phyloP scores from a whole-genome alignment of 2,113 vertebrate species.

The Podarcis cretensis region DNA sequence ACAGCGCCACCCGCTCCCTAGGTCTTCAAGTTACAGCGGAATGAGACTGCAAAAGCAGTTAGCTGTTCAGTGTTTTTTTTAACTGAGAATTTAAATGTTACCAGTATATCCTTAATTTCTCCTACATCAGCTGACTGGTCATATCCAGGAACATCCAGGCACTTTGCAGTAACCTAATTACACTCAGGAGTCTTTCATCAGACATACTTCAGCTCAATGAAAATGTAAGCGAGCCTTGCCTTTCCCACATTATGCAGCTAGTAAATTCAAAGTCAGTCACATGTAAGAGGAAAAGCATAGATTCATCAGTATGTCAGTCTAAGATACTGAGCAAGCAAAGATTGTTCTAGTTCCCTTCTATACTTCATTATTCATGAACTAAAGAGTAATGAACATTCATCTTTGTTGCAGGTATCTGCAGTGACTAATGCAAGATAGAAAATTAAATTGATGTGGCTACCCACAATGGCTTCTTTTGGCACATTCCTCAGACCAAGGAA shows the following conservation, averaged over 20 bases:
- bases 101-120: slow-evolving; percentile 16
- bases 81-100: slow-evolving; percentile 41
- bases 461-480: slow-evolving; percentile 13
- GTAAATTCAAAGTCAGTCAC: slow-evolving; percentile 21
- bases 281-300: neutral
- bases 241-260: neutral
- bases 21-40: slow-evolving; percentile 27
- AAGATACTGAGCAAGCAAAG: slow-evolving; percentile 39
- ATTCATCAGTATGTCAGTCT: slow-evolving; percentile 9
- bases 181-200: slow-evolving; percentile 19
- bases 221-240: slow-evolving; percentile 1
- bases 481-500: slow-evolving; percentile 16
- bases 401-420: slow-evolving; percentile 36
- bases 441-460: slow-evolving; percentile 18
- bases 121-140: slow-evolving; percentile 17
- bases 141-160: neutral
- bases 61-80: slow-evolving; percentile 37
- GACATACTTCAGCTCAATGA: slow-evolving; percentile 26
- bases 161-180: slow-evolving; percentile 49
- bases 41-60: slow-evolving; percentile 35
- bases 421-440: slow-evolving; percentile 9
- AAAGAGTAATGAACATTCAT: slow-evolving; percentile 39
- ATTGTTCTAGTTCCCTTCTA: slow-evolving; percentile 1
- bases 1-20: no score
- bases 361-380: slow-evolving; percentile 43